Base-by-base conservation (phyloP, 1,140 invertebrate genomes). In the Anastatus disparis region DNA sequence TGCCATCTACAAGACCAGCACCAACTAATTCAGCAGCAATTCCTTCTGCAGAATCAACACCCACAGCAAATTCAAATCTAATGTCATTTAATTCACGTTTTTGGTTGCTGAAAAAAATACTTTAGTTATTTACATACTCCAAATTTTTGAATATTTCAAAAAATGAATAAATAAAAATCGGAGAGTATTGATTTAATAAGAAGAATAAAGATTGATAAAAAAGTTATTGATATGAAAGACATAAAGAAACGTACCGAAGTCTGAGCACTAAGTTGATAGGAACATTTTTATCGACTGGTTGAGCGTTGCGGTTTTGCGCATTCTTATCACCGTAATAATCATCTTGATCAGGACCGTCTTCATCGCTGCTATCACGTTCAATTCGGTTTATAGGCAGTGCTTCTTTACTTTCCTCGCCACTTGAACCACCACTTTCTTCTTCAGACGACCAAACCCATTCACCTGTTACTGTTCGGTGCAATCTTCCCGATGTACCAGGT, bases 371-470 rank as follows among this genome's bases (percentile, higher is more conserved):
- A 2, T 80, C 78, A 13, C 85, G 82, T 24, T 85, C 84, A 4
- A 86, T 82, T 7, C 81, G 85, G 48, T 86, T 86, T 2, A 85
- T 83, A 0, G 84, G 84, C 42, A 86, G 74, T 2, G 82, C 71
- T 22, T 85, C 84, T 52, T 85, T 85, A 7, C 82, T 77, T 56
- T 89, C 89, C 12, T 88, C 89, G 9, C 87, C 87, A 66, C 87
- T 89, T 0, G 87, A 88, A 29, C 78, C 86, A 17, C 83, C 85
- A 35, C 84, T 87, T 83, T 93, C 91, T 76, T 93, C 91, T 76
- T 94, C 96, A 70, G 94, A 96, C n/a, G 95, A 97, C 96, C 96
- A 98, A 17, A 98, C 95, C 97, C 97, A 99, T 79, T 97, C 95
- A 3, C 96, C 96, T n/a, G 96, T 96, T 74, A 96, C 93, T 50